phyloP scores from a whole-genome alignment of 2,113 vertebrate genomes.

The Trichechus manatus region DNA sequence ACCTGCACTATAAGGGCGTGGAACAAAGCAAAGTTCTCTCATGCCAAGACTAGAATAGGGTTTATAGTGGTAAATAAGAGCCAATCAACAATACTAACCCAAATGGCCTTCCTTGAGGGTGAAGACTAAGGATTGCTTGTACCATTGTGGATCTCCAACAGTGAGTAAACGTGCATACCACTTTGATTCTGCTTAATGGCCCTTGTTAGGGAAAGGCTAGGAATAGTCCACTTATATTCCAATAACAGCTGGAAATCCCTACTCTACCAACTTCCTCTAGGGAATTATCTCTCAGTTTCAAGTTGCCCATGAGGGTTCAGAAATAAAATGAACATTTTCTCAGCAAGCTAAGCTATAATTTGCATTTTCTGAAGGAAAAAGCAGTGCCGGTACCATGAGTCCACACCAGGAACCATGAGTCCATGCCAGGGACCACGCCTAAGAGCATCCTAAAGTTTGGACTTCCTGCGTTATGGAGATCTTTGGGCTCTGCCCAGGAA shows the following conservation, averaged over 20 bases:
- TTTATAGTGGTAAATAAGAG: neutral
- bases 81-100: neutral
- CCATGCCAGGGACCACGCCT: neutral
- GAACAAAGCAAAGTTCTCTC: neutral
- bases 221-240: neutral
- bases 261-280: neutral
- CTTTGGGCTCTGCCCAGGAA: neutral
- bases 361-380: neutral
- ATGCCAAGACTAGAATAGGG: neutral
- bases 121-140: neutral
- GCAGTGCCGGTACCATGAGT: no score
- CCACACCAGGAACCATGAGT: neutral
- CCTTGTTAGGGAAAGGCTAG: neutral
- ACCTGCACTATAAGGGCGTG: neutral
- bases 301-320: neutral
- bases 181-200: neutral
- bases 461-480: neutral
- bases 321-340: slow-evolving; percentile 23
- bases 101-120: neutral
- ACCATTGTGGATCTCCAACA: neutral
- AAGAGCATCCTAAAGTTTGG: neutral
- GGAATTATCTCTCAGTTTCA: neutral
- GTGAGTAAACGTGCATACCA: no score
- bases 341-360: neutral
- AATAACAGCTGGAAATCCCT: neutral